Evolutionary conservation across 2,888 invertebrate species (phyloP).

Genomic region (Alloscopus bannaensis): DNA sequence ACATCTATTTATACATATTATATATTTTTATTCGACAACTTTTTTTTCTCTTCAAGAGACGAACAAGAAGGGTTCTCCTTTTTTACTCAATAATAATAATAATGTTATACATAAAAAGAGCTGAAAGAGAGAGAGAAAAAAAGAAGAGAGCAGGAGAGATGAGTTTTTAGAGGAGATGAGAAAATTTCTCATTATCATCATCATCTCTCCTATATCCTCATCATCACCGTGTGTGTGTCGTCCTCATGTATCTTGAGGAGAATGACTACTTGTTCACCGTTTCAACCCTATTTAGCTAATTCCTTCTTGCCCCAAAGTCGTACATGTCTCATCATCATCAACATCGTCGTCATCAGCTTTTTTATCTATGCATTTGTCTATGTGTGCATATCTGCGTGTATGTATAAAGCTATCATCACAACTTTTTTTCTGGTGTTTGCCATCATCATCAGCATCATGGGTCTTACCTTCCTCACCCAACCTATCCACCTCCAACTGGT

Average conservation of each 20-base stretch:
- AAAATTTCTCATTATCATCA: constrained; percentile 62
- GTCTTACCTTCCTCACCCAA: neutral
- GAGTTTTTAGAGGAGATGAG: constrained; percentile 63
- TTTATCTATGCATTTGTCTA: too few species aligned
- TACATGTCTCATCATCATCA: constrained; percentile 60
- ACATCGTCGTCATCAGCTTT: constrained; percentile 45
- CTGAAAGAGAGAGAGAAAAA: constrained; percentile 29
- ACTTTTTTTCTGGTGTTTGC: constrained; percentile 7
- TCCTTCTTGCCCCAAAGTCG: constrained; percentile 60
- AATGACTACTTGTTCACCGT: constrained; percentile 53
- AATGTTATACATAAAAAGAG: constrained; percentile 44
- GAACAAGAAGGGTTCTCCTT: constrained; percentile 14
- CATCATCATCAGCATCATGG: neutral
- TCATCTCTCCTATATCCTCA: constrained; percentile 40
- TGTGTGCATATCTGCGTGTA: neutral
- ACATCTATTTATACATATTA: too few species aligned
- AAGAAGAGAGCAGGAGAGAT: constrained; percentile 48
- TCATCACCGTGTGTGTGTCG: constrained; percentile 26
- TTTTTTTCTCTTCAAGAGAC: constrained; percentile 39
- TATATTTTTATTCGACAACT: constrained; percentile 62
- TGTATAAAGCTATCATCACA: neutral
- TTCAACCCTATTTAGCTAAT: too few species aligned
- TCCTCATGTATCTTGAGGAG: constrained; percentile 21
- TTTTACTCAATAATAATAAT: constrained; percentile 56
- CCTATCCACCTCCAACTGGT: constrained; percentile 38